Percentiles rank a stretch among this genome's conserved stretches.
phyloP scores from a whole-genome alignment of 2,888 invertebrate genomes.

The Therioaphis trifolii region DNA sequence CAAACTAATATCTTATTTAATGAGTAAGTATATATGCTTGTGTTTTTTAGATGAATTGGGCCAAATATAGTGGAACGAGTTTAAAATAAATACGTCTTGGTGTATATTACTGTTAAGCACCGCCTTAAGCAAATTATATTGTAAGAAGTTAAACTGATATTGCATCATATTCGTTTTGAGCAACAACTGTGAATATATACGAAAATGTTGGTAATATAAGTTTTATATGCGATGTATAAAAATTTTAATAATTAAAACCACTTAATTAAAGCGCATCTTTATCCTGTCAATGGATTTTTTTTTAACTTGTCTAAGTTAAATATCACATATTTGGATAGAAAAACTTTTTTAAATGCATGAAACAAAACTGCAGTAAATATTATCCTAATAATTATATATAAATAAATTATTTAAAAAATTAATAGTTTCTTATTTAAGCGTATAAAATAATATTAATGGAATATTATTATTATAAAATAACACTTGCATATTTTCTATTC shows the following conservation, averaged over 20 bases:
- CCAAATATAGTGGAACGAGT: constrained; percentile 38
- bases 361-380: too few species aligned
- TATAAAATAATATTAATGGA: constrained; percentile 1
- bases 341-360: too few species aligned
- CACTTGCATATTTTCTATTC: not conserved
- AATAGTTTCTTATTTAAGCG: too few species aligned
- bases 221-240: not conserved
- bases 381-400: not conserved
- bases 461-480: not conserved
- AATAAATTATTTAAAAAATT: too few species aligned
- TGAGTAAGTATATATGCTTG: not conserved
- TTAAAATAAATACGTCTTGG: constrained; percentile 20
- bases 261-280: too few species aligned
- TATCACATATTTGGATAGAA: too few species aligned
- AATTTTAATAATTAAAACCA: not conserved
- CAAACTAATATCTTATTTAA: not conserved
- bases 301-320: too few species aligned
- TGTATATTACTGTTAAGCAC: constrained; percentile 5
- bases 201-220: not conserved
- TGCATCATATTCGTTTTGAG: constrained; percentile 28
- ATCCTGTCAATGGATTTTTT: too few species aligned
- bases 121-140: constrained; percentile 29
- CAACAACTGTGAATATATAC: not conserved
- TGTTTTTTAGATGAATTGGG: constrained; percentile 17
- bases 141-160: constrained; percentile 5